Conservation (phyloP, 2,113 vertebrate species). For the Apteryx mantelli region DNA sequence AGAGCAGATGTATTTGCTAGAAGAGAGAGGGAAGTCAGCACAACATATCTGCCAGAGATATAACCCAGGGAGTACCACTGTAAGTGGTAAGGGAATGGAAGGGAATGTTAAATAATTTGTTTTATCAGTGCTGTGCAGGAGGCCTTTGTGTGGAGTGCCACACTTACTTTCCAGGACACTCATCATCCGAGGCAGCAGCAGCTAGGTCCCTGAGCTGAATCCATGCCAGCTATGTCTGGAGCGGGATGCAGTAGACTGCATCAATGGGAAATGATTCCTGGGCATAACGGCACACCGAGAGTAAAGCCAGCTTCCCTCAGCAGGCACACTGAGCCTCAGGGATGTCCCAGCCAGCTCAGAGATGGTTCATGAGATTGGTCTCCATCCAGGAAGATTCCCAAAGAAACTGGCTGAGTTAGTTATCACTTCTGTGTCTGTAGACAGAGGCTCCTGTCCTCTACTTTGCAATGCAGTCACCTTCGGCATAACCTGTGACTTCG, state of each 20-base stretch:
- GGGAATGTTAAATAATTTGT: not conserved
- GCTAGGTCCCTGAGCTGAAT: not conserved
- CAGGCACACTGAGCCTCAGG: accelerated
- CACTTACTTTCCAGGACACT: not conserved
- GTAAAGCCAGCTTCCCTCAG: not conserved
- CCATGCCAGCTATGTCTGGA: not conserved
- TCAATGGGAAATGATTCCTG: accelerated
- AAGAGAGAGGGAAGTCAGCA: not conserved
- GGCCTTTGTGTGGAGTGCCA: not conserved
- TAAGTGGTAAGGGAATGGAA: not conserved
- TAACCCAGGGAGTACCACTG: not conserved
- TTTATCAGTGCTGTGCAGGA: not conserved
- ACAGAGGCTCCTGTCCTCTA: accelerated
- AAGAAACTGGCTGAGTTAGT: not conserved
- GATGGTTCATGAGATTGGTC: not conserved
- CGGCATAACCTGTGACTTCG: not conserved
- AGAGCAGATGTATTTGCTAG: not conserved
- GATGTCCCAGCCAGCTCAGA: not conserved
- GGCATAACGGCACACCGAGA: accelerated
- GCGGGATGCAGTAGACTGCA: not conserved
- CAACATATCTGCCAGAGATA: not conserved
- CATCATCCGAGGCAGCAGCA: not conserved
- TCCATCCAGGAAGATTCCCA: not conserved
- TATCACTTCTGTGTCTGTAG: not conserved
- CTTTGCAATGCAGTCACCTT: not conserved